Evolutionary conservation across 2,797 vertebrate genomes (phyloP).

Genomic region (Enoplosus armatus): DNA sequence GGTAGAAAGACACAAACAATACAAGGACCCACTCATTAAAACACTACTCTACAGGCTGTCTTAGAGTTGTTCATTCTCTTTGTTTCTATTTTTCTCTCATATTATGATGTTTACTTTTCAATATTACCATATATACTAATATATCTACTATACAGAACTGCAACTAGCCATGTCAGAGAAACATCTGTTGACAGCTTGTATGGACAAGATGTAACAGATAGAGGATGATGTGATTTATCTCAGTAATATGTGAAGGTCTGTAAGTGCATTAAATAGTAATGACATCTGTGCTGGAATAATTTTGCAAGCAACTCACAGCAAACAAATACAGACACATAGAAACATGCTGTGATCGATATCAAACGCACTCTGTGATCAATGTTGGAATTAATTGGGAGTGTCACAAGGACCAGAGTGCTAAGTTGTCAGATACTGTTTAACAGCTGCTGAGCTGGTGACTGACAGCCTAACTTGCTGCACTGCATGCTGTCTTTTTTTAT

Average conservation of each 20-base stretch:
- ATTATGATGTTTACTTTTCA: neutral
- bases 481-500: conserved; percentile 26
- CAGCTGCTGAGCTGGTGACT: conserved; percentile 48
- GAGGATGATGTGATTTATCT: conserved; percentile 57
- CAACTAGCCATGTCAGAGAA: conserved; percentile 8
- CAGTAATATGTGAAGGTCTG: conserved; percentile 51
- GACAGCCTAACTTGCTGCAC: conserved; percentile 39
- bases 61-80: no score
- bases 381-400: conserved; percentile 60
- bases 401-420: conserved; percentile 48
- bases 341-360: conserved; percentile 64
- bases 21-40: neutral
- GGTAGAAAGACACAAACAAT: neutral
- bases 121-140: neutral
- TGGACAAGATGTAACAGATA: conserved; percentile 33
- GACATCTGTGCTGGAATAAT: conserved; percentile 40
- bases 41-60: no score
- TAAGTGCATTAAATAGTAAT: conserved; percentile 66
- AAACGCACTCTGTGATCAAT: conserved; percentile 70
- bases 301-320: conserved; percentile 46
- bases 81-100: neutral
- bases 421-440: conserved; percentile 59
- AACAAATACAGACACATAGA: conserved; percentile 48
- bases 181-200: conserved; percentile 13
- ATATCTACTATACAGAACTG: neutral